Conservation (phyloP, 2,797 vertebrate species). For the Diplodus sargus region DNA sequence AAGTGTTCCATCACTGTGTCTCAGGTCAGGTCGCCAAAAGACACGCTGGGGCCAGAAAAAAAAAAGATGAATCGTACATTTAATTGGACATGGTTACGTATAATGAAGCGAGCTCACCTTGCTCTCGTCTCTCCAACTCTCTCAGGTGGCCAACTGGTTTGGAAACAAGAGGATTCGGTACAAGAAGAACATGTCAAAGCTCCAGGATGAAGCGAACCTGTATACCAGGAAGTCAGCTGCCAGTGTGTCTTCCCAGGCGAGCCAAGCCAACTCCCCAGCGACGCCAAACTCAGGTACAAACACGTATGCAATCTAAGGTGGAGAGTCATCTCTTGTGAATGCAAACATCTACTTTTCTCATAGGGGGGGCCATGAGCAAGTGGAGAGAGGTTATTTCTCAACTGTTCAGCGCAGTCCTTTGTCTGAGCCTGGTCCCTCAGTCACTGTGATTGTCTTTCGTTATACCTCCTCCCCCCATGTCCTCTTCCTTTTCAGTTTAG, state of each 20-base stretch:
- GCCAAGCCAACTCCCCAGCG: constrained; percentile 76
- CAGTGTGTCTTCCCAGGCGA: constrained; percentile 67
- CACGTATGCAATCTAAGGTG: no score
- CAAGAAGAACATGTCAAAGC: constrained; percentile 87
- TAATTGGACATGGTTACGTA: neutral
- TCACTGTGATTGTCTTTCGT: no score
- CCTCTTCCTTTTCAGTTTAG: no score
- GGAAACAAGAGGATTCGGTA: constrained; percentile 88
- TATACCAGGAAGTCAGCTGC: constrained; percentile 76
- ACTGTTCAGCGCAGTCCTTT: no score
- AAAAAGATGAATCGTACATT: neutral
- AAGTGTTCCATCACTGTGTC: constrained; percentile 88
- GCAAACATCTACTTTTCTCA: no score
- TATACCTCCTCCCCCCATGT: no score
- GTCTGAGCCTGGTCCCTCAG: no score
- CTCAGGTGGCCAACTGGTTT: constrained; percentile 88
- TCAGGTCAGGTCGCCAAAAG: constrained; percentile 77
- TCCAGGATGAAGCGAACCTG: constrained; percentile 84
- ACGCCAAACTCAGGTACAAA: constrained; percentile 79
- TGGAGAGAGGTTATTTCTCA: no score
- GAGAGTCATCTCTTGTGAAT: no score
- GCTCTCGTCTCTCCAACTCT: no score
- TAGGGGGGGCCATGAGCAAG: no score
- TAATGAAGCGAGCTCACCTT: neutral
- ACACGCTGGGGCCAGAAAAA: neutral